Conservation (phyloP, 2,888 invertebrate genomes). For the Malachius bipustulatus region DNA sequence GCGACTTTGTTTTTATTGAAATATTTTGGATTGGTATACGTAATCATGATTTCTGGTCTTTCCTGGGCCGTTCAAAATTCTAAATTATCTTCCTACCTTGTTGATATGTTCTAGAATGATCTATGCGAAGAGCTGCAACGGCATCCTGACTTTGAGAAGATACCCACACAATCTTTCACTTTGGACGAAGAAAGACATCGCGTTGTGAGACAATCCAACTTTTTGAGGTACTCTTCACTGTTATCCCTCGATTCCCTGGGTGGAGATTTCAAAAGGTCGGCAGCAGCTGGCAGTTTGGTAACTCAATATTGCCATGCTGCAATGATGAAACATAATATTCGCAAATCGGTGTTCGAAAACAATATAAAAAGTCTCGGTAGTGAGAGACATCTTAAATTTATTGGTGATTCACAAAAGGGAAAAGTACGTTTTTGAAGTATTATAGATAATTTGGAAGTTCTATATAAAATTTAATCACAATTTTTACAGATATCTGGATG, state of each 20-base stretch:
- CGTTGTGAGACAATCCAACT: conserved; percentile 47
- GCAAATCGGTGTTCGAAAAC: conserved; percentile 50
- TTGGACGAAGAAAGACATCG: conserved; percentile 39
- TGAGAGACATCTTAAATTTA: conserved; percentile 46
- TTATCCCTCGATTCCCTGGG: conserved; percentile 43
- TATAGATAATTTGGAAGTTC: not conserved
- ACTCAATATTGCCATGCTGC: conserved; percentile 50
- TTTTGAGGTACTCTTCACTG: conserved; percentile 53
- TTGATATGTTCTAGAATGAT: conserved; percentile 29
- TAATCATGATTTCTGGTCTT: too few species aligned
- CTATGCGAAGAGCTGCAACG: conserved; percentile 23
- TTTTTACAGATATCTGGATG: conserved; percentile 48
- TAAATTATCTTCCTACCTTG: too few species aligned
- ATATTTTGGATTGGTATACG: too few species aligned
- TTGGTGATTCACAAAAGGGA: conserved; percentile 35
- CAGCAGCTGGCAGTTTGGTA: conserved; percentile 42
- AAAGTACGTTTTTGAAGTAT: conserved; percentile 22
- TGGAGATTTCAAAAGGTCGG: conserved; percentile 38
- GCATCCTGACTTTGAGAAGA: conserved; percentile 26
- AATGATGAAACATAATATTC: conserved; percentile 53
- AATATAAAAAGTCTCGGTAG: conserved; percentile 53
- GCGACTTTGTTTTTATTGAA: too few species aligned
- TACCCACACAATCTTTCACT: conserved; percentile 13
- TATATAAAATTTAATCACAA: not conserved
- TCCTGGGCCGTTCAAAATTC: too few species aligned